These are phyloP conservation scores for Poeciliopsis paucimaculata DNA, from an alignment of 2,797 vertebrate genomes.

Conservation along the genomic window DNA sequence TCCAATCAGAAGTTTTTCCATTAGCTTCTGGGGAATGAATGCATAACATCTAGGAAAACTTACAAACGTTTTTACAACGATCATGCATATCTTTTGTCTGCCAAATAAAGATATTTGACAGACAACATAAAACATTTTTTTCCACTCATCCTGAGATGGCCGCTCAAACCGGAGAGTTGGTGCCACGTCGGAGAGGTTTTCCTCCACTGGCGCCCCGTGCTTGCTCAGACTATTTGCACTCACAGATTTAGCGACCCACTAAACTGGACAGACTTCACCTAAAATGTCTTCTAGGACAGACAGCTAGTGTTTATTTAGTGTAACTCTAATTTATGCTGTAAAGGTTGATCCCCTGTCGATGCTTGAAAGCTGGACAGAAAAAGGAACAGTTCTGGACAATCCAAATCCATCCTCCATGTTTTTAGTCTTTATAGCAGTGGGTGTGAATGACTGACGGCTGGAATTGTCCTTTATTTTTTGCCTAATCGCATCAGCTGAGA, in stretches of 20 bases:
- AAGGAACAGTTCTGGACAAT: neutral
- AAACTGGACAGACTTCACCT: neutral
- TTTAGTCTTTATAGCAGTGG: neutral
- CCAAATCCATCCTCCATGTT: neutral
- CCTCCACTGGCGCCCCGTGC: neutral
- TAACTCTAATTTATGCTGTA: neutral
- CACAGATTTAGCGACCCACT: neutral
- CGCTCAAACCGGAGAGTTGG: neutral
- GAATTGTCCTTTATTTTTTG: constrained; percentile 35
- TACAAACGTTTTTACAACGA: neutral
- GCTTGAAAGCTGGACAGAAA: neutral
- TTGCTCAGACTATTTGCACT: neutral
- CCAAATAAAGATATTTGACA: neutral
- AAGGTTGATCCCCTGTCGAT: neutral
- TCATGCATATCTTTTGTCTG: no score
- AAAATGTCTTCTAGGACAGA: neutral
- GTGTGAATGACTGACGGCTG: constrained; percentile 11
- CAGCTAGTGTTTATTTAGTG: neutral
- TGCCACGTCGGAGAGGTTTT: neutral
- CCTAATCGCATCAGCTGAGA: constrained; percentile 36
- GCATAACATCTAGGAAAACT: neutral
- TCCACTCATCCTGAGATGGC: neutral
- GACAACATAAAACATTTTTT: neutral
- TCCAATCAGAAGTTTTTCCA: neutral
- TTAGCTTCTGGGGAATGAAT: neutral